phyloP scores from a whole-genome alignment of 1,140 invertebrate species.

The Stratiolaelaps scimitus region DNA sequence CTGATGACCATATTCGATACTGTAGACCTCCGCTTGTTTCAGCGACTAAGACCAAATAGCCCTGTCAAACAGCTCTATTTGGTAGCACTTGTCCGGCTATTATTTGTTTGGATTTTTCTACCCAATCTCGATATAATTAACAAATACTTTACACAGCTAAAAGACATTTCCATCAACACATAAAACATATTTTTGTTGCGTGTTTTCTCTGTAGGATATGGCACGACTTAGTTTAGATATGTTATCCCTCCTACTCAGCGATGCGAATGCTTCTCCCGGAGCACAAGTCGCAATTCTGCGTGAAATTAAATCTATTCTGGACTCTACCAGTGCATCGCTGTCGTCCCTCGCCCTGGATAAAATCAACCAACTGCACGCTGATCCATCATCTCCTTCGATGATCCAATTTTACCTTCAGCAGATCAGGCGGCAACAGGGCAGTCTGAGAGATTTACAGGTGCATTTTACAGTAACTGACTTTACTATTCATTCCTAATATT shows the following conservation, averaged over 20 bases:
- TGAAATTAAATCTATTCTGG: conserved; percentile 54
- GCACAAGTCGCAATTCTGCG: conserved; percentile 54
- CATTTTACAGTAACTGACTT: too few relatives aligned
- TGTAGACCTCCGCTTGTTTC: too few relatives aligned
- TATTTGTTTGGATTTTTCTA: too few relatives aligned
- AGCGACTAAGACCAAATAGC: too few relatives aligned
- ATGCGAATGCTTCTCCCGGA: conserved; percentile 49
- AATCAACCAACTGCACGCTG: conserved; percentile 20
- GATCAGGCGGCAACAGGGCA: conserved; percentile 25
- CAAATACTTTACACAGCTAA: too few relatives aligned
- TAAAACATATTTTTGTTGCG: too few relatives aligned
- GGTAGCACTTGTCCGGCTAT: too few relatives aligned
- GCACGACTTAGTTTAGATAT: conserved; percentile 38
- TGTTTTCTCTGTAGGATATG: conserved; percentile 6
- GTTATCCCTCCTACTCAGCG: conserved; percentile 54
- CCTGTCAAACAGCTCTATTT: too few relatives aligned
- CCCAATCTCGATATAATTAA: too few relatives aligned
- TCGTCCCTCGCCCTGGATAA: conserved; percentile 11
- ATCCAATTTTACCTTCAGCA: conserved; percentile 17
- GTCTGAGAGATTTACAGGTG: background rate
- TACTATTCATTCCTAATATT: too few relatives aligned
- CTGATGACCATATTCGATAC: too few relatives aligned
- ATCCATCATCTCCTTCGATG: conserved; percentile 18
- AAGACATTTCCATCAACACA: too few relatives aligned
- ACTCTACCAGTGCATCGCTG: conserved; percentile 3